Evolutionary conservation across 2,888 invertebrate genomes (phyloP).

Genomic region (Eurois occulta): DNA sequence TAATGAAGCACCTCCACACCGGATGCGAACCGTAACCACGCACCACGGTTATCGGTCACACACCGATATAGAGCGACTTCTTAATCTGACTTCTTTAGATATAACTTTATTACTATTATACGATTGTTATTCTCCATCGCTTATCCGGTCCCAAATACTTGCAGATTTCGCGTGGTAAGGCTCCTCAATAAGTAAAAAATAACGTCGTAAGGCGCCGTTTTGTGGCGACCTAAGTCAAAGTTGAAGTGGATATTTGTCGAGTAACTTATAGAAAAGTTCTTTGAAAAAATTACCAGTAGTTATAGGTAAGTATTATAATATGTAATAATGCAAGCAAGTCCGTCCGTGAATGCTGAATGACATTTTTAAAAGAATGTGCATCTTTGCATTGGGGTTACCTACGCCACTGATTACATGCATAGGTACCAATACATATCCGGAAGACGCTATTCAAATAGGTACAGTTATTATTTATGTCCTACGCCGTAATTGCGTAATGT

Average conservation of each 20-base stretch:
- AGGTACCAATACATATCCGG: background rate
- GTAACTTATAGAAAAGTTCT: background rate
- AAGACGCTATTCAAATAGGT: background rate
- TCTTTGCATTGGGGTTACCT: background rate
- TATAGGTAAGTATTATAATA: background rate
- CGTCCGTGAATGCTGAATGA: background rate
- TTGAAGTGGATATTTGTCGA: background rate
- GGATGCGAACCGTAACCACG: constrained; percentile 66
- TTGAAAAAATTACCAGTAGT: background rate
- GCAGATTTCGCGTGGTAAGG: background rate
- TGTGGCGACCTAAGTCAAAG: background rate
- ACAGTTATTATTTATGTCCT: constrained; percentile 29
- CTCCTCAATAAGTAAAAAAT: background rate
- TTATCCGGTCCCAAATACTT: background rate
- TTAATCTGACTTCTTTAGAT: constrained; percentile 23
- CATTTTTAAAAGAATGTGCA: background rate
- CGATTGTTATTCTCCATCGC: background rate
- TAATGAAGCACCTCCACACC: constrained; percentile 71
- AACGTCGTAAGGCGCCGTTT: background rate
- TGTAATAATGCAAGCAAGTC: background rate
- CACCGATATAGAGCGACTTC: constrained; percentile 23
- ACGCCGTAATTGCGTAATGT: constrained; percentile 31
- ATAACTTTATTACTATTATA: constrained; percentile 14
- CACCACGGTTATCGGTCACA: constrained; percentile 64
- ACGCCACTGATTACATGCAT: constrained; percentile 2